Evolutionary conservation across 2,888 invertebrate species (phyloP), one percentile per base, ranked within the genome.

Genomic region (Aradus depressus): DNA sequence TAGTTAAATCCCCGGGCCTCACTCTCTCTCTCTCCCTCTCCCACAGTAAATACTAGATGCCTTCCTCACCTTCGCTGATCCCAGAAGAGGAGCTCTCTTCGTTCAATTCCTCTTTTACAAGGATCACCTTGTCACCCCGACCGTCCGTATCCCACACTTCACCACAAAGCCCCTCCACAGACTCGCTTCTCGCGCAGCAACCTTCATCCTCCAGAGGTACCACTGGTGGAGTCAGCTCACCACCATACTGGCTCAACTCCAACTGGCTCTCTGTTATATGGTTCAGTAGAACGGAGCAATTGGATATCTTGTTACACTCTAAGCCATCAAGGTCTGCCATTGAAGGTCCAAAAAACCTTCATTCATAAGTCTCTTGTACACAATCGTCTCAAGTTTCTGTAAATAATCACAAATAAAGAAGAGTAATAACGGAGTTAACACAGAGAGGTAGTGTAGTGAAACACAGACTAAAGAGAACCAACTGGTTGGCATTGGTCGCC

Each of bases 1-100:
- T n/a, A n/a, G n/a, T n/a, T n/a, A n/a, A n/a, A n/a, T n/a, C n/a
- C n/a, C n/a, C n/a, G n/a, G n/a, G n/a, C n/a, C n/a, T n/a, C n/a
- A n/a, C n/a, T n/a, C n/a, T n/a, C n/a, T n/a, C n/a, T n/a, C 10
- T 22, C 19, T 8, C 47, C 47, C 18, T 47, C 47, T 23, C 19
- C 22, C 19, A 38, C 47, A n/a, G 37, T 47, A 4, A 10, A 19
- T n/a, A 22, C 35, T n/a, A 32, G 22, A 12, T 22, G 12, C 22
- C 6, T 10, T 28, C 28, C 28, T 47, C 47, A 12, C 38, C 37
- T 25, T 37, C 47, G 18, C 44, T 44, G 18, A 42, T 42, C 21
- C 45, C 45, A 8, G 45, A 45, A 18, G 37, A n/a, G n/a, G n/a
- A 35, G 19, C 47, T 47, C 23, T 47, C 47, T 47, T 37, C 47